Evolutionary conservation across 1,140 invertebrate genomes (phyloP), one percentile per base, ranked within the genome.

Genomic region (Saxidomus purpurata): DNA sequence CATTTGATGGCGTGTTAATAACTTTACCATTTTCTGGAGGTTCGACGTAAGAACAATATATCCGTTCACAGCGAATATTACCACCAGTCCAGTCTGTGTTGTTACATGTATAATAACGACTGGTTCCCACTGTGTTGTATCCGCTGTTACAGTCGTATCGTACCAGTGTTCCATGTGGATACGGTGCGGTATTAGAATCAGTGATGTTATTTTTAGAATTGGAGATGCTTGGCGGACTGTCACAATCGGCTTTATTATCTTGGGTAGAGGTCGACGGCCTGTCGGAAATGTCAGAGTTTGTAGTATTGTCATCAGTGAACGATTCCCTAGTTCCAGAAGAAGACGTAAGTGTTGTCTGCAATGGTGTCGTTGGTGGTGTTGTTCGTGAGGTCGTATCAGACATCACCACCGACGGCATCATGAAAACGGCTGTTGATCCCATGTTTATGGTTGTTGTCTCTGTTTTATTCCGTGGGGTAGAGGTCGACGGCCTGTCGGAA

Each of bases 11-110:
- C 8, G 28, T 63, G 36, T 82, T 67, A 11, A 22, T 0, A 15
- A 82, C 1, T 17, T 47, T n/a, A 0, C 80, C 80, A 67, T 82
- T 82, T 63, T 67, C 34, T 43, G 80, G 80, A 25, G 38, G 28
- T 40, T 4, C 9, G 22, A 82, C 61, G n/a, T 67, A 28, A 25
- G 49, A 52, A 43, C 80, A 82, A 8, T 15, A 52, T 55, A 79
- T 59, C 38, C 43, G 15, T 67, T 67, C 55, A 59, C 80, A 82
- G 1, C 17, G 34, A 38, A 81, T 28, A 11, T 59, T 38, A 22
- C 79, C 79, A 22, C 43, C 52, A 2, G n/a, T 81, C 79, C 79
- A 81, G 15, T 17, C 17, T 2, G 28, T 40, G 13, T 31, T 25
- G 19, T 22, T 34, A 28, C 79, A 81, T 2, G 55, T 81, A 28